Evolutionary conservation across 2,113 vertebrate genomes (phyloP), one percentile per base, ranked within the genome.

Genomic region (Pterocles orientalis): DNA sequence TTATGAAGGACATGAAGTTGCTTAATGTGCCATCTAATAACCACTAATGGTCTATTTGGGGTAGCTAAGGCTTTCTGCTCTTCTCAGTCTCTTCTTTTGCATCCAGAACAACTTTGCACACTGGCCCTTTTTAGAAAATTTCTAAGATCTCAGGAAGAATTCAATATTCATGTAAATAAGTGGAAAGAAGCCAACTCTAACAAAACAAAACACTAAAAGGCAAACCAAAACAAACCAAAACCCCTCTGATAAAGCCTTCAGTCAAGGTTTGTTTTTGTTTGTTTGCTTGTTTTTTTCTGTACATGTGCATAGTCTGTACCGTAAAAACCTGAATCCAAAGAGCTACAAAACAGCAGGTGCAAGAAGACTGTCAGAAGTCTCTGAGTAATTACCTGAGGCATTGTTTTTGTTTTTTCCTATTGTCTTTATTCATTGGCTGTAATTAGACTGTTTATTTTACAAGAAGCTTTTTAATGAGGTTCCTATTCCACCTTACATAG

Each of bases 391-490:
- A 62, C 68, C 25, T 47, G 56, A 57, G 45, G 8, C 23, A n/a
- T 60, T 82, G 21, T 9, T 3, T 39, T 65, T 12, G 7, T 13
- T 56, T 62, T 85, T 94, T 36, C 13, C 36, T 62, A 2, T 77
- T 75, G 24, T 53, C 47, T 80, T 57, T 53, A 64, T 75, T 93
- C 51, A 81, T 1, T 78, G 25, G 19, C 47, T 73, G 18, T 78
- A 77, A 93, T 86, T 75, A 86, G 51, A 61, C 43, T 56, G 20
- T 1, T 18, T 92, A 50, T 66, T 88, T 82, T 92, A 77, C 43
- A 77, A 31, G 50, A 81, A 70, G 28, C 31, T 80, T 88, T 91
- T 88, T 56, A 70, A 73, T 81, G 48, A 86, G 28, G 11, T 83
- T 93, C 68, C 60, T 24, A 25, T 73, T 92, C 61, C 64, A 84